phyloP scores from a whole-genome alignment of 2,113 vertebrate species.

The Phylloscopus whistleri region DNA sequence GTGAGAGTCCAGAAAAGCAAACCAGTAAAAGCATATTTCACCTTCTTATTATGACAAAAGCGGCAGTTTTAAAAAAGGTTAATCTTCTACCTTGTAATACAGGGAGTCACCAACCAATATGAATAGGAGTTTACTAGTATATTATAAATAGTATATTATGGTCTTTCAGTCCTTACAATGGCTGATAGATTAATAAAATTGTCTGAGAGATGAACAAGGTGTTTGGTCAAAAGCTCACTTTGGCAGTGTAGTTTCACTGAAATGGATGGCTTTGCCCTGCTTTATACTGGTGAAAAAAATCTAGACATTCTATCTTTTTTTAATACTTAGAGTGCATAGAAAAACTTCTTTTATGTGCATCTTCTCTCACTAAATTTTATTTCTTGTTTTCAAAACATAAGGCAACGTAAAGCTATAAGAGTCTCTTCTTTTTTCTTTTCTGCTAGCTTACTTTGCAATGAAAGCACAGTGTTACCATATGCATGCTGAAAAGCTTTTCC shows the following conservation, averaged over 20 bases:
- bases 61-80: not conserved
- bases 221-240: not conserved
- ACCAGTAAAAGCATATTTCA: not conserved
- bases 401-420: not conserved
- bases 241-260: not conserved
- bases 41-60: not conserved
- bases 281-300: not conserved
- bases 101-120: not conserved
- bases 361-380: not conserved
- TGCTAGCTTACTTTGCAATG: not conserved
- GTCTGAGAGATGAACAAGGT: not conserved
- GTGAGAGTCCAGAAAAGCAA: not conserved
- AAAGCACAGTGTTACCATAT: not conserved
- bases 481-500: not conserved
- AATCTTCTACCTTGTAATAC: not conserved
- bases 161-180: not conserved
- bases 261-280: not conserved
- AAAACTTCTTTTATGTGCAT: not conserved
- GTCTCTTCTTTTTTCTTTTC: not conserved
- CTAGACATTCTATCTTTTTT: not conserved
- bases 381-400: not conserved
- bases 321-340: not conserved
- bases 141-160: not conserved
- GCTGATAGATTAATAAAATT: not conserved
- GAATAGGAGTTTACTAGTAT: not conserved